Base-by-base conservation (phyloP, 2,113 vertebrate genomes). In the Motacilla alba region DNA sequence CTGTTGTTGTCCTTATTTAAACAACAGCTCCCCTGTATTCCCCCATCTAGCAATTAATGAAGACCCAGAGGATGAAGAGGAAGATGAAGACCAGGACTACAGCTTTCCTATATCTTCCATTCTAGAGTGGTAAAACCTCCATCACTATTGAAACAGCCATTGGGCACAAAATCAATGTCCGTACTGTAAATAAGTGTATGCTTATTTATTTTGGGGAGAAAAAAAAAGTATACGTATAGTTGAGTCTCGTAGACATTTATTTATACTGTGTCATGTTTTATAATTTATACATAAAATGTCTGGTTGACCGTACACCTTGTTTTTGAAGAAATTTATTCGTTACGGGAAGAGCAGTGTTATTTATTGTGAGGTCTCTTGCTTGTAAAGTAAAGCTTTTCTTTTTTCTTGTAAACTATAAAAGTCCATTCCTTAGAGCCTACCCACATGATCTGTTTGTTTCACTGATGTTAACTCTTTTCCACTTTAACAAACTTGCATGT, bases 251-350 rank as follows among this genome's bases (percentile, higher is more conserved):
- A 99, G 99, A 99, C 99, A 98, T 99, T 99, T 99, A 99, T 99
- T 99, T 99, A 99, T 99, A 99, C 98, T 98, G 98, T 99, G 99
- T 99, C 98, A 98, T 99, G 99, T 98, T 99, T 99, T 99, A 99
- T 99, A 99, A 99, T 99, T 99, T 99, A 99, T 99, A 99, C 99
- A 99, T 99, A 99, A 98, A 98, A 98, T 99, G 98, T 99, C 99
- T 98, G 99, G 98, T 98, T 98, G 99, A 99, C 98, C 99, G 99
- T 99, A 98, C 98, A 98, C 98, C 99, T 98, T 99, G 98, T 99
- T 99, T 98, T 99, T 99, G 98, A 99, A 99, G 99, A 99, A 99
- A 98, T 99, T 98, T 99, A 99, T 99, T 99, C 98, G 98, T 99
- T 99, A 99, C 98, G 99, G 99, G 99, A 99, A 99, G 99, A 99